Conservation (phyloP, 2,888 invertebrate genomes). For the Euzetes globulus region DNA sequence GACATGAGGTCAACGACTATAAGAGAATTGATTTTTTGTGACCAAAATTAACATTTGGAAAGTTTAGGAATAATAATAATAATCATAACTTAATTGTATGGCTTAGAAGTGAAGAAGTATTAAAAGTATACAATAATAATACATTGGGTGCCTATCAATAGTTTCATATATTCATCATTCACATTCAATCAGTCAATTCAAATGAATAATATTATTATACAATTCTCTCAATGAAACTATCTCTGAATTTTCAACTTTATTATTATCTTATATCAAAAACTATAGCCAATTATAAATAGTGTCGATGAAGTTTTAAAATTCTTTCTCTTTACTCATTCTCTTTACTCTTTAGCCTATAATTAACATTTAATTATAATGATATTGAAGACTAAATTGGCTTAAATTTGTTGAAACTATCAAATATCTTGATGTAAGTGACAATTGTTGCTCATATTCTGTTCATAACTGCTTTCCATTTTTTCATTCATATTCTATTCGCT, state of each 20-base stretch:
- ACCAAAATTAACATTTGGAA: conserved; percentile 10
- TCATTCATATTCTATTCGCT: neutral
- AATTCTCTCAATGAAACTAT: neutral
- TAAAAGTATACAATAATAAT: neutral
- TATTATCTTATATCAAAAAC: neutral
- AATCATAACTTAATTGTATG: conserved; percentile 14
- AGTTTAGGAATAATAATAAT: neutral
- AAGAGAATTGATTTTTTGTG: neutral
- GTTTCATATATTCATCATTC: neutral
- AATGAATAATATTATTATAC: conserved; percentile 1
- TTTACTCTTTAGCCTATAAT: neutral
- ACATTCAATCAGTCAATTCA: conserved; percentile 1
- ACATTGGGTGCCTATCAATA: conserved; percentile 21
- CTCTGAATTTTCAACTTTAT: neutral
- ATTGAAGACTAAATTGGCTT: neutral
- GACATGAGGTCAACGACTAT: conserved; percentile 8
- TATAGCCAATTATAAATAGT: conserved; percentile 19
- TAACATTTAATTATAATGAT: neutral
- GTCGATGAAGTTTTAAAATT: neutral
- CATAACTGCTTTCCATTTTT: neutral
- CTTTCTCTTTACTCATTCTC: neutral
- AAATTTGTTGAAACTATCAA: neutral
- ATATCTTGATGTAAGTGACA: conserved; percentile 5
- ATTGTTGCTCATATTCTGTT: conserved; percentile 10
- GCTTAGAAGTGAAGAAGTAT: conserved; percentile 3